phyloP scores from a whole-genome alignment of 1,140 invertebrate species.

The Drosophila auraria region DNA sequence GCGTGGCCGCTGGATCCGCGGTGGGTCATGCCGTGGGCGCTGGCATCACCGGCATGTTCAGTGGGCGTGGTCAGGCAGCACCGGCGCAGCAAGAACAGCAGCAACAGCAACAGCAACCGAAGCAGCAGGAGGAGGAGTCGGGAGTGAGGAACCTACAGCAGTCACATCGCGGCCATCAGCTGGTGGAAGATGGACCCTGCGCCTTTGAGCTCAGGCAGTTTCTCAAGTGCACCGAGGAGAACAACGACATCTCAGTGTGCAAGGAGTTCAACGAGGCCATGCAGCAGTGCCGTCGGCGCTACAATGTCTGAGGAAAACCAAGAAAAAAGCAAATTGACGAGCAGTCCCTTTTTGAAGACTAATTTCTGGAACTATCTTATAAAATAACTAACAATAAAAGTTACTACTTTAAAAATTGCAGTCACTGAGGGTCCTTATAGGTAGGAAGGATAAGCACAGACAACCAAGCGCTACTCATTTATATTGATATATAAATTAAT shows the following conservation, averaged over 20 bases:
- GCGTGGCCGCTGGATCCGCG: conserved; percentile 88
- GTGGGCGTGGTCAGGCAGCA: conserved; percentile 87
- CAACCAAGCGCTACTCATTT: no score
- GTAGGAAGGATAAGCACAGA: no score
- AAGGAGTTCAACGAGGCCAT: conserved; percentile 96
- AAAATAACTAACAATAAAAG: no score
- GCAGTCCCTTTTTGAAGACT: no score
- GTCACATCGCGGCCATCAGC: conserved; percentile 81
- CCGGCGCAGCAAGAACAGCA: conserved; percentile 62
- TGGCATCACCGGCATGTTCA: conserved; percentile 93
- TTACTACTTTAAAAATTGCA: no score
- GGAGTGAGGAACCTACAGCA: conserved; percentile 44
- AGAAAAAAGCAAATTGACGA: background rate
- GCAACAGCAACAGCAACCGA: conserved; percentile 16
- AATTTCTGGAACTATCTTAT: background rate
- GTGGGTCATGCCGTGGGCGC: conserved; percentile 94
- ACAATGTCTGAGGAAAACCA: conserved; percentile 48
- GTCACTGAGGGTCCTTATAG: no score
- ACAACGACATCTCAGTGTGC: conserved; percentile 92
- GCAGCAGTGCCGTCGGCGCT: conserved; percentile 91
- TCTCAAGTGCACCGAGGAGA: conserved; percentile 93
- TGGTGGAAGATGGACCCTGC: conserved; percentile 89
- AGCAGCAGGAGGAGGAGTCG: conserved; percentile 58
- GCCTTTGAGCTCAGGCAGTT: conserved; percentile 95
- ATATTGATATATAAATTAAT: no score